Conservation (phyloP, 2,797 vertebrate genomes). For the Characodon lateralis region DNA sequence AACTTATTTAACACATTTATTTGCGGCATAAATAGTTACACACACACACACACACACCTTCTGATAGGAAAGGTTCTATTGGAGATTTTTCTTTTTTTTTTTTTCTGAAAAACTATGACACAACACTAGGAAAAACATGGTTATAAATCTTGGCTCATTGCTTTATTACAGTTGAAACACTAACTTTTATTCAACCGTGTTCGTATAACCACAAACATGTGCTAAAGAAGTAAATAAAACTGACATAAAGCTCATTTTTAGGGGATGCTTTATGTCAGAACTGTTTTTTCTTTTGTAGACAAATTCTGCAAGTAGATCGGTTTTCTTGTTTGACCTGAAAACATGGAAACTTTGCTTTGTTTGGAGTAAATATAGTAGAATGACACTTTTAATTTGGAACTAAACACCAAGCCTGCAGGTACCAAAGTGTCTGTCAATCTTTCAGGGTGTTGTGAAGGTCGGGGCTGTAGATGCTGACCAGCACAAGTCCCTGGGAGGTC, state of each 20-base stretch:
- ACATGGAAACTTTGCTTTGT: not conserved
- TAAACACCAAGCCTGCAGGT: not conserved
- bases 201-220: not conserved
- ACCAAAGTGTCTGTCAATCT: not conserved
- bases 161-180: not conserved
- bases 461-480: constrained; percentile 95
- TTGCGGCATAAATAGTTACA: not conserved
- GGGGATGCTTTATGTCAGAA: not conserved
- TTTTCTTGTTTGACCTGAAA: not conserved
- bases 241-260: not conserved
- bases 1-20: not conserved
- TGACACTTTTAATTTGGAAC: not conserved
- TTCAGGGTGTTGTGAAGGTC: constrained; percentile 91
- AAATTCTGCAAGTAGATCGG: not conserved
- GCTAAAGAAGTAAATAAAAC: not conserved
- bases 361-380: not conserved
- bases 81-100: no score
- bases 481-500: constrained; percentile 90
- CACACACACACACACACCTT: not conserved
- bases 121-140: not conserved
- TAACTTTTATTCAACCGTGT: not conserved
- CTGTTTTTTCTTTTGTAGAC: not conserved
- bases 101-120: no score
- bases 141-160: not conserved
- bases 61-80: not conserved